Percentiles rank a stretch among this genome's conserved stretches.
Evolutionary conservation across 2,113 vertebrate genomes (phyloP).

Genomic region (Cyprinus carpio): DNA sequence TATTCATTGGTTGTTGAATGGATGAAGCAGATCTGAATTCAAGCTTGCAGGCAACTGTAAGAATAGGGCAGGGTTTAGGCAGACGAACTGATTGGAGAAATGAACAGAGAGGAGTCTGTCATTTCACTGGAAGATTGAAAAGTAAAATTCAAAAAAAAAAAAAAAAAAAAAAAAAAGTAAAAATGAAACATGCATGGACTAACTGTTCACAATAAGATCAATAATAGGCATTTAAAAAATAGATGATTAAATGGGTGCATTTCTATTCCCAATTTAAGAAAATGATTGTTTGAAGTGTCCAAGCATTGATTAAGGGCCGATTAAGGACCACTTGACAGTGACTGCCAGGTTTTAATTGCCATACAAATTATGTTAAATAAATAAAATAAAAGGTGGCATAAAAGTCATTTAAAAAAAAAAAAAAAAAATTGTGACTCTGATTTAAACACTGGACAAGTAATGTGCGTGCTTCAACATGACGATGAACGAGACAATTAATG

Average conservation of each 20-base stretch:
- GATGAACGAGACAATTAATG: too few relatives aligned
- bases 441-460: background rate
- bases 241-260: background rate
- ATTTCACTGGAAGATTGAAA: background rate
- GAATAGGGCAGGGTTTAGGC: background rate
- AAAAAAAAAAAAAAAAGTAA: background rate
- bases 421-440: background rate
- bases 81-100: background rate
- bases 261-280: too few relatives aligned
- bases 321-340: background rate
- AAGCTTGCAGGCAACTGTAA: too few relatives aligned
- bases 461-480: too few relatives aligned
- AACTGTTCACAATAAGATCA: background rate
- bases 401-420: too few relatives aligned
- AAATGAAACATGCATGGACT: background rate
- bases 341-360: background rate
- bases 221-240: background rate
- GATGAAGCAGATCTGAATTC: background rate
- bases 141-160: background rate
- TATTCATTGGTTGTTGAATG: background rate
- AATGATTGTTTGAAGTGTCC: background rate
- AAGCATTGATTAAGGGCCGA: background rate
- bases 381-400: background rate
- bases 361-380: background rate
- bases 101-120: background rate